These are phyloP conservation scores for Panulirus ornatus DNA, from an alignment of 1,140 invertebrate species.

Conservation along the genomic window DNA sequence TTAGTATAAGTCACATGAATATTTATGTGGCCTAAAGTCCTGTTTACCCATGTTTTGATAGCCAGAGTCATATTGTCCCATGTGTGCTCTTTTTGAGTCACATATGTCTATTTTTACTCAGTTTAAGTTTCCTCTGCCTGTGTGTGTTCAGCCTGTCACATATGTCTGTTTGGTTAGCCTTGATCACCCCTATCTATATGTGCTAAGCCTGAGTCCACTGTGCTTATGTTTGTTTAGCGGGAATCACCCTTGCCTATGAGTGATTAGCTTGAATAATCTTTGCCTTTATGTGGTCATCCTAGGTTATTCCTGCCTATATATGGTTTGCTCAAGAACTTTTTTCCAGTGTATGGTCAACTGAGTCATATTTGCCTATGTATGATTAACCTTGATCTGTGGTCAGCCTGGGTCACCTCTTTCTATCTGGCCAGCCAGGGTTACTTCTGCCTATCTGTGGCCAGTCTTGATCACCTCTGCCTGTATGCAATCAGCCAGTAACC, in stretches of 20 bases:
- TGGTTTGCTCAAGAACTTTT: slow-evolving; percentile 3
- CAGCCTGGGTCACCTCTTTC: background rate
- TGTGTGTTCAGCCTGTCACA: no score
- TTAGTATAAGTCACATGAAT: no score
- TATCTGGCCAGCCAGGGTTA: slow-evolving; percentile 9
- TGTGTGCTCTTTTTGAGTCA: no score
- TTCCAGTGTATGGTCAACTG: slow-evolving; percentile 2
- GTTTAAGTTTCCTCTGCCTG: no score
- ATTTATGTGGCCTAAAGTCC: no score
- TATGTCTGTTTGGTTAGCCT: no score
- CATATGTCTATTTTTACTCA: no score
- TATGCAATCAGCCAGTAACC: background rate
- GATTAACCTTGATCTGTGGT: background rate
- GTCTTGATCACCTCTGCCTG: background rate
- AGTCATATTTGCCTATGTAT: slow-evolving; percentile 7
- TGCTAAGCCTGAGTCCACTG: no score
- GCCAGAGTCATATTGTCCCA: no score
- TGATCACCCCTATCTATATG: no score
- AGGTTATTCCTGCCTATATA: background rate
- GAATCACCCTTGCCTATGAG: background rate
- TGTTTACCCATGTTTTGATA: no score
- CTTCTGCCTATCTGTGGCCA: background rate
- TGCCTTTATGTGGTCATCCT: background rate
- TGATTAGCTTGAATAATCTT: background rate
- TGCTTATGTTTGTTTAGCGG: no score